phyloP scores from a whole-genome alignment of 2,113 vertebrate genomes.

The Anarrhichthys ocellatus region DNA sequence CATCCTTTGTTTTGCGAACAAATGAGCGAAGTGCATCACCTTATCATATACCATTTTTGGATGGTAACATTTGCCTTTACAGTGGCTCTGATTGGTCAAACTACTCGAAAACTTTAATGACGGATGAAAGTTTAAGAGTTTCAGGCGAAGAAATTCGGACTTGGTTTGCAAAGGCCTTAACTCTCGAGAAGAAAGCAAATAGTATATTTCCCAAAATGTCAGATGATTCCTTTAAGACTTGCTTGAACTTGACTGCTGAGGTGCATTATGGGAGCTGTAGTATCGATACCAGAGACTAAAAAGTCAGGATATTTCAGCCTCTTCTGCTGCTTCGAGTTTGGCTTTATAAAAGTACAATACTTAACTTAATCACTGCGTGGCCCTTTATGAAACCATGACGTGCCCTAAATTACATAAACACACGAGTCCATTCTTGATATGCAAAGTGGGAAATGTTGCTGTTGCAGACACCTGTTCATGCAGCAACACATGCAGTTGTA shows the following conservation, averaged over 20 bases:
- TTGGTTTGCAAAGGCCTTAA: no score
- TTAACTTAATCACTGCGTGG: background rate
- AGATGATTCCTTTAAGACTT: no score
- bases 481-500: background rate
- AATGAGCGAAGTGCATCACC: no score
- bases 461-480: slow-evolving; percentile 14
- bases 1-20: no score
- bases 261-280: slow-evolving; percentile 1
- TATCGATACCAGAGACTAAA: background rate
- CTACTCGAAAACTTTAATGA: no score
- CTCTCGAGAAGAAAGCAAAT: no score
- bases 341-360: background rate
- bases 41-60: no score
- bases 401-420: background rate
- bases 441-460: background rate
- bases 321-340: background rate
- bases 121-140: no score
- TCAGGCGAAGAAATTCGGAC: no score
- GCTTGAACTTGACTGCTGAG: background rate
- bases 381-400: background rate
- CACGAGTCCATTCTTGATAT: background rate
- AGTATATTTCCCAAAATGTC: no score
- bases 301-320: background rate
- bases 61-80: no score
- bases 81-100: no score